phyloP scores from a whole-genome alignment of 2,113 vertebrate genomes.

The Callithrix jacchus region DNA sequence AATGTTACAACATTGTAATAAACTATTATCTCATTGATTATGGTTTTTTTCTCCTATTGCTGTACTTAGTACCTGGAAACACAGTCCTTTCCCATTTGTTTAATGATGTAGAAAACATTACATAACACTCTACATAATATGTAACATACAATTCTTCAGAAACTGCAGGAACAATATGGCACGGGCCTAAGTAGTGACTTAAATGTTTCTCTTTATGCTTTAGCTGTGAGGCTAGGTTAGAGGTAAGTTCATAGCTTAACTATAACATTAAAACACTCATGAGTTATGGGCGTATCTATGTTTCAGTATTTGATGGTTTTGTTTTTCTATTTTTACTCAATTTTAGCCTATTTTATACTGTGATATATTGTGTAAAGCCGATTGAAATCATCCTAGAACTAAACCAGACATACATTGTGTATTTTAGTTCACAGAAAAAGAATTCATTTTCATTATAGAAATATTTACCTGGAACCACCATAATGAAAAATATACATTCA shows the following conservation, averaged over 20 bases:
- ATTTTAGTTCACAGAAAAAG: neutral
- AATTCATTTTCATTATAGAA: neutral
- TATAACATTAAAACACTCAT: neutral
- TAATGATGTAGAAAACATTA: neutral
- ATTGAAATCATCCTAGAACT: neutral
- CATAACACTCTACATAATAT: neutral
- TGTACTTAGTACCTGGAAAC: neutral
- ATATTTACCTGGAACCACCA: conserved; percentile 9
- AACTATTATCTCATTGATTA: neutral
- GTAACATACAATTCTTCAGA: neutral
- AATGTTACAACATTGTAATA: neutral
- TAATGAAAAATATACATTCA: conserved; percentile 64
- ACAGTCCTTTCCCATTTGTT: neutral
- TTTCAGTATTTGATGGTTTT: neutral
- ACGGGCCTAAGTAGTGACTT: neutral
- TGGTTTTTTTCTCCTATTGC: neutral
- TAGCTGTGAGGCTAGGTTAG: neutral
- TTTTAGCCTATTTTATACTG: neutral
- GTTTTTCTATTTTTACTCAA: neutral
- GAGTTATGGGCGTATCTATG: neutral
- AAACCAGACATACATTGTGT: neutral
- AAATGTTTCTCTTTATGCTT: neutral
- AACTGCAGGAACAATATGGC: neutral
- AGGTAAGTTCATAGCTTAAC: neutral
- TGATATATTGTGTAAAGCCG: neutral